Evolutionary conservation across 2,888 invertebrate genomes (phyloP), one percentile per base, ranked within the genome.

Genomic region (Cryptus viduatorius): DNA sequence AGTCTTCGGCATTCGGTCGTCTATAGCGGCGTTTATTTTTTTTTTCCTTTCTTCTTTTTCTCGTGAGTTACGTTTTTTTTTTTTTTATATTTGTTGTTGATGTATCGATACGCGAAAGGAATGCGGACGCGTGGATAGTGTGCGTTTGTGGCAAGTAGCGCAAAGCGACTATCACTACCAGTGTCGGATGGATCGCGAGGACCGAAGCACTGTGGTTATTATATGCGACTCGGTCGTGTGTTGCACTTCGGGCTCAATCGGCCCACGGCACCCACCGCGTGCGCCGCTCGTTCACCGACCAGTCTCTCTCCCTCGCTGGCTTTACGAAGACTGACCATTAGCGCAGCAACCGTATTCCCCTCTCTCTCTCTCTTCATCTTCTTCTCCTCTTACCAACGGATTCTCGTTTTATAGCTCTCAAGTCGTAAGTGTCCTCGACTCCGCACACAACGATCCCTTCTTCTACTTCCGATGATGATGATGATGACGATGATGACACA

Each of bases 301-400:
- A 29, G 67, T 72, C 48, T 78, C 77, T 65, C 77, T 72, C 68
- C 48, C 37, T 83, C 64, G 69, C 64, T 79, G 16, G 79, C 48
- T 79, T 71, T 53, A 75, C 79, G 10, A 64, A 83, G 53, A 72
- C 79, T 82, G 82, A 79, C 82, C 78, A 79, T 82, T 78, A 73
- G 56, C 78, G 37, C 73, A 48, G 50, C 67, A 67, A 67, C 59
- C 71, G 73, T 48, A 16, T 46, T 46, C 31, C 73, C 19, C 73
- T 67, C 56, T 29, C 59, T 44, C 78, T 78, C 48, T 19, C 4
- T 42, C 29, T n/a, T 19, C 64, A 8, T 59, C 29, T 71, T 19
- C 37, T 59, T 71, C 42, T 50, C 53, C 61, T 48, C 68, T n/a
- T 37, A 50, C 50, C 61, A 12, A 37, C 46, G 59, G 53, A 42